These are phyloP conservation scores for Aspiorhynchus laticeps DNA, from an alignment of 2,113 vertebrate species.

Conservation along the genomic window DNA sequence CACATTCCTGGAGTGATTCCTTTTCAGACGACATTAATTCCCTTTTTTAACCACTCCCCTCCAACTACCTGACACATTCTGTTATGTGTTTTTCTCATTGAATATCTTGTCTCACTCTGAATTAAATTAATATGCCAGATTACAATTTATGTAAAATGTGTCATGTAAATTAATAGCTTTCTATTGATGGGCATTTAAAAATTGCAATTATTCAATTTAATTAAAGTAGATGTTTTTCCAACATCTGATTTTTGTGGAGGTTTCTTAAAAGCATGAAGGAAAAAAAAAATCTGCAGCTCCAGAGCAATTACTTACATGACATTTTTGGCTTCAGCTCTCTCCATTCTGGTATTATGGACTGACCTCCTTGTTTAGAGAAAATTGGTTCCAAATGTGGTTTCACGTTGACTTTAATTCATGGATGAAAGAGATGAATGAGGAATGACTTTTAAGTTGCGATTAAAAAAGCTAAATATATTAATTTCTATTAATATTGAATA, in stretches of 20 bases:
- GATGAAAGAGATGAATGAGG: constrained; percentile 16
- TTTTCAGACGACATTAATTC: background rate
- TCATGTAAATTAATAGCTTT: background rate
- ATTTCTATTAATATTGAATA: constrained; percentile 6
- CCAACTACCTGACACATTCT: background rate
- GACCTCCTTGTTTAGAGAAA: background rate
- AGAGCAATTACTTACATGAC: background rate
- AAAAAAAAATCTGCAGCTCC: background rate
- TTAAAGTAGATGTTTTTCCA: background rate
- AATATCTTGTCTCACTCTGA: background rate
- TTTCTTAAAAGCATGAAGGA: background rate
- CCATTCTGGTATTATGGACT: background rate
- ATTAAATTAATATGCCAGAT: no score
- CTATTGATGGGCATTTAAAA: background rate
- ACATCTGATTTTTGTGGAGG: background rate
- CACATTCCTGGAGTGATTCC: background rate
- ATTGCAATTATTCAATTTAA: background rate
- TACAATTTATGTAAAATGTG: background rate
- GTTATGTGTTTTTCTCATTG: background rate
- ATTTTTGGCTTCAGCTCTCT: constrained; percentile 12
- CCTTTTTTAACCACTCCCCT: background rate
- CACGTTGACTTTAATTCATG: constrained; percentile 4
- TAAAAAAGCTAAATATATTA: constrained; percentile 2
- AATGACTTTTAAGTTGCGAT: background rate
- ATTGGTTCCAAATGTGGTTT: background rate